Base-by-base conservation (phyloP, 1,140 invertebrate genomes). In the Odontomachus brunneus region DNA sequence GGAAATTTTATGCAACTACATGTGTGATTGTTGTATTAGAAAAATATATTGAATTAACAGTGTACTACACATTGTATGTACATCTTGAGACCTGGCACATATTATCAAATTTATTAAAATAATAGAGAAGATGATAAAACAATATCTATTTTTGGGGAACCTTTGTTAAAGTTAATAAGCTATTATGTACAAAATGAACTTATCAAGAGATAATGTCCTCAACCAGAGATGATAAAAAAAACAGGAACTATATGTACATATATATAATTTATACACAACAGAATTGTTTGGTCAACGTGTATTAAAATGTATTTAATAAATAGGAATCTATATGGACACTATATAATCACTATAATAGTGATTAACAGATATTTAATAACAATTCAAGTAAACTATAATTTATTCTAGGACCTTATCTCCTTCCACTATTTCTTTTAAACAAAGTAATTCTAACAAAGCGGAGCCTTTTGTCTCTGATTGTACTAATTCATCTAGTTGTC, bases 401-500 rank as follows among this genome's bases (percentile, higher is more conserved):
- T 90, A 94, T 66, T 93, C 93, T 53, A 97, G 94, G n/a, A 96
- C 85, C 95, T 98, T 97, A 92, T 99, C 98, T 60, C 96, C 98
- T 94, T 98, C 98, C 7, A 96, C 96, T 82, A 98, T 96, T 95
- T 99, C 98, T 94, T 99, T 99, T 59, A 99, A 95, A 91, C 97
- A 98, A 0, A 99, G 91, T 51, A 99, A 95, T 95, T 99, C 98
- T 83, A 99, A 92, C 33, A 96, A 95, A 33, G 98, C 98, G 89
- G 96, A 95, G 3, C 98, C 98, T 94, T 98, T 98, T 1, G 98
- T 98, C 92, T 98, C 97, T 48, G 96, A 95, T 84, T 96, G 95
- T 15, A 99, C 95, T 69, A 99, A 90, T 84, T 98, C 97, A 94
- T 98, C 98, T 22, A 99, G 95, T 92, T 96, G 96, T 91, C 98